Evolutionary conservation across 1,140 invertebrate species (phyloP).

Genomic region (Drosophila murphyi): DNA sequence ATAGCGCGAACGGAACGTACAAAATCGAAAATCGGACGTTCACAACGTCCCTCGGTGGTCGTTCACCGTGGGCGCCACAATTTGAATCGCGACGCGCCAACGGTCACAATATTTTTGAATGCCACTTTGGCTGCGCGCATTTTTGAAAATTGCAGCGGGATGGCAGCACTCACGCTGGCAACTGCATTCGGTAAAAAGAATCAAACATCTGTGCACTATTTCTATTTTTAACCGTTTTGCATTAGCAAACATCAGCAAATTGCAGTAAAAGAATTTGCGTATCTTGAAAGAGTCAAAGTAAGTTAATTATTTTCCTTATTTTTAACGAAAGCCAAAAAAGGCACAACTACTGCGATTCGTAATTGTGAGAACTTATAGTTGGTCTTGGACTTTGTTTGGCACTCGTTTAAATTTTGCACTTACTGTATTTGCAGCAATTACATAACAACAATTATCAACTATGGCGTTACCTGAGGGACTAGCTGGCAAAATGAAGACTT

Average conservation of each 20-base stretch:
- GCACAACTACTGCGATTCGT: no score
- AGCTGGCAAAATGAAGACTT: constrained; percentile 77
- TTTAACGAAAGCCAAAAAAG: background rate
- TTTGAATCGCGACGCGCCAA: constrained; percentile 35
- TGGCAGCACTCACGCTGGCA: constrained; percentile 39
- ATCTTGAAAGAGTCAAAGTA: constrained; percentile 21
- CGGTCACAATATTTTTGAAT: background rate
- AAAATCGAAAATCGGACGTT: constrained; percentile 64
- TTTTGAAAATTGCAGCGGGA: background rate
- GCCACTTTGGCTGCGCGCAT: background rate
- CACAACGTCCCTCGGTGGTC: constrained; percentile 47
- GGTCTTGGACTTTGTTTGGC: background rate
- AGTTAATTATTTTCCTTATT: background rate
- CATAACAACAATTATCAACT: constrained; percentile 59
- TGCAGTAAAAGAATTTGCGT: constrained; percentile 28
- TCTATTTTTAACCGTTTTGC: constrained; percentile 65
- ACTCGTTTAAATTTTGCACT: background rate
- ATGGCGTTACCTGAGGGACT: constrained; percentile 81
- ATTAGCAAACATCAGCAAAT: constrained; percentile 48
- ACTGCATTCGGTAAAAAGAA: constrained; percentile 1
- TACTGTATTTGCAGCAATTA: constrained; percentile 58
- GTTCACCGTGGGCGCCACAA: constrained; percentile 41
- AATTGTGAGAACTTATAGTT: background rate
- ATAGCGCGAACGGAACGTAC: constrained; percentile 77
- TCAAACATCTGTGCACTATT: constrained; percentile 43